A percentile compares a stretch with the other conserved stretches of the same genome.
Evolutionary conservation across 2,113 vertebrate species (phyloP).

Genomic region (Mionectes macconnelli): DNA sequence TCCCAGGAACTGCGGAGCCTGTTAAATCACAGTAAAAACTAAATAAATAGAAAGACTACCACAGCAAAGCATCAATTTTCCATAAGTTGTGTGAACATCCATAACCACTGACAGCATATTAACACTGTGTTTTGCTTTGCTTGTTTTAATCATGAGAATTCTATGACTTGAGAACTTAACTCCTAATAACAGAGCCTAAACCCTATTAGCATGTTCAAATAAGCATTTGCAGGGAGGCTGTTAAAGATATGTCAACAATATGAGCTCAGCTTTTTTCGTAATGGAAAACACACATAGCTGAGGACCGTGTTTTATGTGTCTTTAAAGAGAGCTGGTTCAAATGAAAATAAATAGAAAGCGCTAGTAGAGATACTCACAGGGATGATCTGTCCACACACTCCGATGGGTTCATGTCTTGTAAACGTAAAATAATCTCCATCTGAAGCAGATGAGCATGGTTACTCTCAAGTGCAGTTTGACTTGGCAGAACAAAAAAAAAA

Average conservation of each 20-base stretch:
- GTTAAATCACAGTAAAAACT: conserved; percentile 72
- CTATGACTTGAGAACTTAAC: conserved; percentile 71
- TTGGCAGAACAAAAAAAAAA: conserved; percentile 42
- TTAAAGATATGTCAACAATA: conserved; percentile 80
- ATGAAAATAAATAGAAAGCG: conserved; percentile 75
- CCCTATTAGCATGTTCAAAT: conserved; percentile 80
- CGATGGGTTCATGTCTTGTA: conserved; percentile 96
- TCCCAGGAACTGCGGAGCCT: conserved; percentile 62
- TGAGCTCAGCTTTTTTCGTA: conserved; percentile 67
- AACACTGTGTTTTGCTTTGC: conserved; percentile 71
- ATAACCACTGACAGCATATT: conserved; percentile 69
- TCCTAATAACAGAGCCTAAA: conserved; percentile 73
- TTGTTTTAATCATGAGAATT: conserved; percentile 77
- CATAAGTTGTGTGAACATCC: conserved; percentile 64
- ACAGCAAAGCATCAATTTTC: conserved; percentile 72
- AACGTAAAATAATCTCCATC: conserved; percentile 98
- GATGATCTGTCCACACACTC: conserved; percentile 99
- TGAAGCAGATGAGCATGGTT: conserved; percentile 77
- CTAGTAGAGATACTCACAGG: conserved; percentile 87
- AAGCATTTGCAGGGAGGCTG: conserved; percentile 83
- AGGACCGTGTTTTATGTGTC: conserved; percentile 71
- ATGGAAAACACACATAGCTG: conserved; percentile 75
- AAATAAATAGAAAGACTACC: conserved; percentile 73
- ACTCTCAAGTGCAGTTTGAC: conserved; percentile 58
- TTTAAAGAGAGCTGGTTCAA: conserved; percentile 71